These are phyloP conservation scores for Varecia variegata DNA, from an alignment of 2,797 vertebrate genomes.

Conservation along the genomic window DNA sequence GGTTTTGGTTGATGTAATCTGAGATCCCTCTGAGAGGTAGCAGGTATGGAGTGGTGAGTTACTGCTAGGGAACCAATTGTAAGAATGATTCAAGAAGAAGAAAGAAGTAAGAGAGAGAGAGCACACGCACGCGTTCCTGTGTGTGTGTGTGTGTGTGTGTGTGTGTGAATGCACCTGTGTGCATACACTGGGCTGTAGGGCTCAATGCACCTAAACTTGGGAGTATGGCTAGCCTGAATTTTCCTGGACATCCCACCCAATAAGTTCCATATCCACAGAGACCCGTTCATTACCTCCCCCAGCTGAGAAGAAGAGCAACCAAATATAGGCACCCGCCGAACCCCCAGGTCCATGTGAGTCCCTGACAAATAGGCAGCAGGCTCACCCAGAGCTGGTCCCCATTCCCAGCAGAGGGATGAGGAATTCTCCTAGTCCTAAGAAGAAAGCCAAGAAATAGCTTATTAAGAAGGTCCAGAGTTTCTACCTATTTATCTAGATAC, in stretches of 20 bases:
- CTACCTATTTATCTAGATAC: background rate
- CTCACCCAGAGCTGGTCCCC: background rate
- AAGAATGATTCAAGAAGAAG: background rate
- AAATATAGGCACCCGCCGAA: background rate
- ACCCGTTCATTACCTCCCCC: background rate
- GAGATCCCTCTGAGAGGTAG: background rate
- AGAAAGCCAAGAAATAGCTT: background rate
- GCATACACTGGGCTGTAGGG: background rate
- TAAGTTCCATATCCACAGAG: background rate
- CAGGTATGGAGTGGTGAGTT: background rate
- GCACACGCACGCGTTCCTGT: accelerated
- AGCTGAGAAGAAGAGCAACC: background rate
- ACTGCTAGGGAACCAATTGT: background rate
- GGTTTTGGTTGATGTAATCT: background rate
- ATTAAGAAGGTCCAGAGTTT: background rate
- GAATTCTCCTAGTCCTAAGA: background rate
- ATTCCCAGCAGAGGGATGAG: background rate
- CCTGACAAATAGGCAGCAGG: background rate
- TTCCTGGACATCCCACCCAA: background rate
- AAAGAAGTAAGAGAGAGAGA: background rate
- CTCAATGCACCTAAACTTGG: background rate
- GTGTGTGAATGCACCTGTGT: background rate
- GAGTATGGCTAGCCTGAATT: background rate
- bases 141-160: no score
- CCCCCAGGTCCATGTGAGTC: background rate